Evolutionary conservation across 2,888 invertebrate genomes (phyloP).

Genomic region (Tachina lurida): DNA sequence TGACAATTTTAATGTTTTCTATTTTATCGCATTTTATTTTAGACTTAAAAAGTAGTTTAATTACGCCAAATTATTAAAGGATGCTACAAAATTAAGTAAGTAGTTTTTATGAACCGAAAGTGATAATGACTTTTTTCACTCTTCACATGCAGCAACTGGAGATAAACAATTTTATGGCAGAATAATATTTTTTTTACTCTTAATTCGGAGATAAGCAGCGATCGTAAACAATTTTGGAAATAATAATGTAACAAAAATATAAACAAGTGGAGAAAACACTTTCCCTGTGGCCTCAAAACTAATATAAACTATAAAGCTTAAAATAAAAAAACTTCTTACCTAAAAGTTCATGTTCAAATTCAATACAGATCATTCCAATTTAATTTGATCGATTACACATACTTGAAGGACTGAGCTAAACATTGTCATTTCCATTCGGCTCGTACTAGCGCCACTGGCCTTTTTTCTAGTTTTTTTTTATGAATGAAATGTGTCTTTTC

Average conservation of each 20-base stretch:
- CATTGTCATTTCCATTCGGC: slow-evolving; percentile 51
- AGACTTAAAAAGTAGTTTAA: slow-evolving; percentile 17
- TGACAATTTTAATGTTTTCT: slow-evolving; percentile 46
- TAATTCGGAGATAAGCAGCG: background rate
- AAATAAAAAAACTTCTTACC: too few relatives aligned
- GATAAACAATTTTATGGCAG: slow-evolving; percentile 9
- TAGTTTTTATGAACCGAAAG: slow-evolving; percentile 43
- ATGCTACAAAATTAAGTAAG: slow-evolving; percentile 36
- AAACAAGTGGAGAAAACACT: too few relatives aligned
- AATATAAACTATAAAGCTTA: background rate
- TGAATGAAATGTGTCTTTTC: slow-evolving; percentile 56
- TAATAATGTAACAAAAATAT: too few relatives aligned
- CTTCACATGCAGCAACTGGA: slow-evolving; percentile 1
- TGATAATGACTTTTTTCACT: slow-evolving; percentile 44
- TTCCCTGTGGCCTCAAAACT: too few relatives aligned
- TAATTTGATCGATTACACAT: slow-evolving; percentile 26
- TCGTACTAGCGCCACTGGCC: slow-evolving; percentile 63
- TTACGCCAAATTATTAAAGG: slow-evolving; percentile 27
- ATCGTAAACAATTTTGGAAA: background rate
- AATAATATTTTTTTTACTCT: background rate
- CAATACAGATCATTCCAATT: background rate
- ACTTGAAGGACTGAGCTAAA: slow-evolving; percentile 4
- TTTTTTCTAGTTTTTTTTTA: slow-evolving; percentile 63
- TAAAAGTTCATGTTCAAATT: background rate
- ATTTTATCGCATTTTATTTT: slow-evolving; percentile 3